Conservation (phyloP, 2,888 invertebrate genomes). For the Apodemia hepburni region DNA sequence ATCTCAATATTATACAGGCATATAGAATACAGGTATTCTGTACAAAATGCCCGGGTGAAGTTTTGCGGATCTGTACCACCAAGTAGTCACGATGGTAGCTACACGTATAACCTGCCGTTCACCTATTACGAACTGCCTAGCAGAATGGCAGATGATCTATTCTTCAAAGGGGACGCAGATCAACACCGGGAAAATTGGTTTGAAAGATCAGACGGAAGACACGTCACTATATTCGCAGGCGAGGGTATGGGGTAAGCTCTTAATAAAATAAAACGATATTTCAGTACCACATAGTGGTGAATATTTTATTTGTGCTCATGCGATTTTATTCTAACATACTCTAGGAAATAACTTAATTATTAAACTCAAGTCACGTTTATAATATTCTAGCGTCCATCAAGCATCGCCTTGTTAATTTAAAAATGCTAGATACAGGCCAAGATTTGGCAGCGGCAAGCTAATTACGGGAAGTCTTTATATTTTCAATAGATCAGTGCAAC, state of each 20-base stretch:
- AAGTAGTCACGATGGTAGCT: too few relatives aligned
- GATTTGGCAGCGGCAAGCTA: conserved; percentile 16
- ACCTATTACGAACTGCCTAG: too few relatives aligned
- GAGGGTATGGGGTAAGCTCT: not conserved
- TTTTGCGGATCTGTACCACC: too few relatives aligned
- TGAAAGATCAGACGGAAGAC: too few relatives aligned
- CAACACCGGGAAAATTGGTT: too few relatives aligned
- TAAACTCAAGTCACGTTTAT: conserved; percentile 27
- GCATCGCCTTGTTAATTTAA: not conserved
- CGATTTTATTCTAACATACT: conserved; percentile 34
- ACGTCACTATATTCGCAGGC: too few relatives aligned
- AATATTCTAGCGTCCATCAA: conserved; percentile 16
- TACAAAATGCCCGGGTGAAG: too few relatives aligned
- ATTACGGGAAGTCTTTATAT: not conserved
- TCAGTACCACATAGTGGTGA: conserved; percentile 57
- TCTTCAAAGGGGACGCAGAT: too few relatives aligned
- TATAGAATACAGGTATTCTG: too few relatives aligned
- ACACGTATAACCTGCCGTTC: too few relatives aligned
- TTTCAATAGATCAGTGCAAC: conserved; percentile 3
- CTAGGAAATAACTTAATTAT: conserved; percentile 26
- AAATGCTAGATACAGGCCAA: conserved; percentile 11
- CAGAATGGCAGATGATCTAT: too few relatives aligned
- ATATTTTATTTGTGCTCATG: conserved; percentile 61
- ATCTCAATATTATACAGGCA: too few relatives aligned
- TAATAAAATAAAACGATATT: conserved; percentile 38